Conservation (phyloP, 2,888 invertebrate species). For the Tetranychus truncatus region DNA sequence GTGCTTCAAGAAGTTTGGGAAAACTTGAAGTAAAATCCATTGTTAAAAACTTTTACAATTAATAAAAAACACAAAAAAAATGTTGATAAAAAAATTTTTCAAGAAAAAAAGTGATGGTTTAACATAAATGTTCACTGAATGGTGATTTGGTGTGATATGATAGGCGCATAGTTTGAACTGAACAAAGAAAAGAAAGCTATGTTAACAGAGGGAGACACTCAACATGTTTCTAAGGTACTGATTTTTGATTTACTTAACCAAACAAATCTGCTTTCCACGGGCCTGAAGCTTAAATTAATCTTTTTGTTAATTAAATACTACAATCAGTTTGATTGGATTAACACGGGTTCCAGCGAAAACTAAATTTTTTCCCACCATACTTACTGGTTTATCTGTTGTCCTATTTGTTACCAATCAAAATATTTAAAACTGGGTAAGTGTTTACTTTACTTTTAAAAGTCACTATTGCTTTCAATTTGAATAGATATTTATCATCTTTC, state of each 20-base stretch:
- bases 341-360: neutral
- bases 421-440: neutral
- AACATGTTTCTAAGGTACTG: neutral
- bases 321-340: neutral
- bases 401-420: neutral
- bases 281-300: neutral
- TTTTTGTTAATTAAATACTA: neutral
- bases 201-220: neutral
- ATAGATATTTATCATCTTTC: neutral
- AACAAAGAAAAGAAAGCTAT: neutral
- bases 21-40: too few relatives aligned
- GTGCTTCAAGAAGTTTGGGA: neutral
- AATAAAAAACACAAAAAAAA: neutral
- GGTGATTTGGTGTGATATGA: too few relatives aligned
- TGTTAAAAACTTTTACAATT: neutral
- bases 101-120: too few relatives aligned
- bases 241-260: neutral
- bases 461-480: neutral
- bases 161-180: too few relatives aligned
- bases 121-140: too few relatives aligned
- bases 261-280: neutral
- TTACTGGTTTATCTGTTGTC: neutral
- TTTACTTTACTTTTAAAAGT: neutral
- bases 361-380: neutral
- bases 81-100: too few relatives aligned